These are phyloP conservation scores for Rhagium mordax DNA, from an alignment of 2,888 invertebrate species.

Conservation along the genomic window DNA sequence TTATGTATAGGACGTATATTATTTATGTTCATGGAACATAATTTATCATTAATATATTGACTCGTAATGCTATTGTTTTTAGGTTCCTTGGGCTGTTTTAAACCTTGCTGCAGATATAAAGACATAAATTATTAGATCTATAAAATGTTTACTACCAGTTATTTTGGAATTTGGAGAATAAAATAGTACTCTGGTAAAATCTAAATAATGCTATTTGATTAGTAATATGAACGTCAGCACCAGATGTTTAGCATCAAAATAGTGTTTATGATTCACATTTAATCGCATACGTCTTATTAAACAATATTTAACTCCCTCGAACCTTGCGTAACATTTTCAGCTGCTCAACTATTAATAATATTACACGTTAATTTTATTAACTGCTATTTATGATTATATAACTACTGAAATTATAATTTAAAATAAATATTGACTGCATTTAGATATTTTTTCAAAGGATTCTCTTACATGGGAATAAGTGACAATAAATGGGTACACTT, in stretches of 20 bases:
- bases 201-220: conserved; percentile 18
- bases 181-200: conserved; percentile 2
- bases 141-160: background rate
- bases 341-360: conserved; percentile 21
- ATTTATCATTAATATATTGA: too few species aligned
- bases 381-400: background rate
- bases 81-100: too few species aligned
- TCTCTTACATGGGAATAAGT: too few species aligned
- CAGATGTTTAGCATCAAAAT: conserved; percentile 31
- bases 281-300: conserved; percentile 21
- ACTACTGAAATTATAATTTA: background rate
- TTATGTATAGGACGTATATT: too few species aligned
- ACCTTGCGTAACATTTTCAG: background rate
- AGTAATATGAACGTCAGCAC: conserved; percentile 20
- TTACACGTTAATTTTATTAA: conserved; percentile 12
- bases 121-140: background rate
- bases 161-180: conserved; percentile 8
- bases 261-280: conserved; percentile 21
- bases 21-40: too few species aligned
- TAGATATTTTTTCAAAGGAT: too few species aligned
- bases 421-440: too few species aligned
- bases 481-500: too few species aligned
- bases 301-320: conserved; percentile 29
- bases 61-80: too few species aligned
- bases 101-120: background rate